phyloP scores from a whole-genome alignment of 1,140 invertebrate genomes.

The Caenorhabditis tropicalis region DNA sequence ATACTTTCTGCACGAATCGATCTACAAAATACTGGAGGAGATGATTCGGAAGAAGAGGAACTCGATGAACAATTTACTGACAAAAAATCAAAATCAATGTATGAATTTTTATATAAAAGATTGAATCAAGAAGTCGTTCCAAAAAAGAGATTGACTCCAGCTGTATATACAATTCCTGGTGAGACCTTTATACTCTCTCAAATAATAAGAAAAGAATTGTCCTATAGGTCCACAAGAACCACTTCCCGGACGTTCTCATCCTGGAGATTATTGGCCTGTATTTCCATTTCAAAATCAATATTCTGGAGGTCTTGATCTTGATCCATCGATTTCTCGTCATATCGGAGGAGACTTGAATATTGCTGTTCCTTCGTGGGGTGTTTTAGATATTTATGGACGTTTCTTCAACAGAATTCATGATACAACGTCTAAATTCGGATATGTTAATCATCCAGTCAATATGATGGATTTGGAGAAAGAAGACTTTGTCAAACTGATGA shows the following conservation, averaged over 20 bases:
- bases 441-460: slow-evolving; percentile 57
- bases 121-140: slow-evolving; percentile 48
- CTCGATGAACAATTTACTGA: slow-evolving; percentile 20
- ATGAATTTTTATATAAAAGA: slow-evolving; percentile 56
- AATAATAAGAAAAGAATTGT: not conserved
- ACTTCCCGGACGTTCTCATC: slow-evolving; percentile 57
- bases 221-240: slow-evolving; percentile 57
- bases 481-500: slow-evolving; percentile 56
- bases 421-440: slow-evolving; percentile 57
- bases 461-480: slow-evolving; percentile 54
- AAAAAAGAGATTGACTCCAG: slow-evolving; percentile 36
- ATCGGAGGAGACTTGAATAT: slow-evolving; percentile 62
- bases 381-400: slow-evolving; percentile 59
- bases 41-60: slow-evolving; percentile 1
- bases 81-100: slow-evolving; percentile 38
- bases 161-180: slow-evolving; percentile 48
- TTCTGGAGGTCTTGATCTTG: slow-evolving; percentile 27
- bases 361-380: slow-evolving; percentile 62
- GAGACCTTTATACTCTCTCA: not conserved
- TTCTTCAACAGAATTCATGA: slow-evolving; percentile 58
- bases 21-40: slow-evolving; percentile 17
- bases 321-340: slow-evolving; percentile 52
- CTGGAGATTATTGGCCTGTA: slow-evolving; percentile 59
- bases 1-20: not conserved
- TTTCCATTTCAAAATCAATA: slow-evolving; percentile 49